Base-by-base conservation (phyloP, 2,888 invertebrate genomes). In the Drosophila mimica region DNA sequence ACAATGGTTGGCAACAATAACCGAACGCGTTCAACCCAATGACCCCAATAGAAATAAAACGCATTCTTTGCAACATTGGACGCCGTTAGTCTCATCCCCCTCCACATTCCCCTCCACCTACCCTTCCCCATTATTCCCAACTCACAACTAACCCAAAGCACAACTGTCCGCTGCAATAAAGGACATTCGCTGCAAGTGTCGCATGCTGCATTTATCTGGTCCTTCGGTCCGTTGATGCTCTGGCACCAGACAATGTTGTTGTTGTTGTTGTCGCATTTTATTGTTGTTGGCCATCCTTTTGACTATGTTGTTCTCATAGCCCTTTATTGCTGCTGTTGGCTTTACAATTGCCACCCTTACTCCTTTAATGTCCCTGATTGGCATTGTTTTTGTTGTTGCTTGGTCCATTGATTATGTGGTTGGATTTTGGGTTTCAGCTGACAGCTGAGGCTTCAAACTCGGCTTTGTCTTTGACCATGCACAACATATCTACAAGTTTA, bases 21-120 rank as follows among this genome's bases (percentile, higher is more conserved):
- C 71, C 73, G 57, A 79, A 75, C 80, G 87, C 74, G 77, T 72
- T 81, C 88, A 74, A 70, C 83, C 78, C 79, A 71, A 81, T 84
- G 85, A 88, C 85, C 84, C 85, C 82, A 87, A 87, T 88, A 84
- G 74, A 84, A 88, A 88, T 82, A 85, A 88, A 88, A 88, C 79
- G 82, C 85, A 82, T 75, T 74, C 85, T 75, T 76, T 73, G 79
- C 71, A 70, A 70, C 82, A 79, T 68, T 70, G 34, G 51, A 28
- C n/a, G 25, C 58, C 33, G 33, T 46, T 9, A 9, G 6, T 25
- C 8, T 4, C 17, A 28, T 7, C 25, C 17, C 28, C n/a, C 9
- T 20, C n/a, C 6, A 9, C 40, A 3, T 6, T 3, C 13, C 11
- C 20, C 3, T 20, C 6, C n/a, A 25, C 25, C 25, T 1, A 25